A percentile compares a stretch with the other conserved stretches of the same genome.
phyloP scores from a whole-genome alignment of 2,797 vertebrate species.

The Anisognathus igniventris region DNA sequence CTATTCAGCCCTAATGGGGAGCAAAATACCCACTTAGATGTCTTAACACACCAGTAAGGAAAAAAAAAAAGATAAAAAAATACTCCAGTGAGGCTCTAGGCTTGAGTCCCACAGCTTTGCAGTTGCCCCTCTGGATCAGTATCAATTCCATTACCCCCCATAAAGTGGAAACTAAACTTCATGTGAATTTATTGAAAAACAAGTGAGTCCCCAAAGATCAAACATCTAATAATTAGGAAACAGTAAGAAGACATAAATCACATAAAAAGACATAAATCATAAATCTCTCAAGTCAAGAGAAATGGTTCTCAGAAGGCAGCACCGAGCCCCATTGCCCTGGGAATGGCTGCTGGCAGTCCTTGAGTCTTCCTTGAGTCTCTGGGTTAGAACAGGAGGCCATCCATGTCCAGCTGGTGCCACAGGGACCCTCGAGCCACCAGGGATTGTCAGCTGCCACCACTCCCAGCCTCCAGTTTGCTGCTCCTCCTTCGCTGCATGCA shows the following conservation, averaged over 20 bases:
- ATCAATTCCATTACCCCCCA: background rate
- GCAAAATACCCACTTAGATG: background rate
- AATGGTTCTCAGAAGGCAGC: background rate
- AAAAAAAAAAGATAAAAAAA: background rate
- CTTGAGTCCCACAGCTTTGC: background rate
- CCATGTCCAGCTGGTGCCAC: background rate
- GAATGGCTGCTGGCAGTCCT: background rate
- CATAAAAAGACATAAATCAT: background rate
- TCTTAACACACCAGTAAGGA: background rate
- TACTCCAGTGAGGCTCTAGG: background rate
- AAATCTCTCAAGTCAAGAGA: background rate
- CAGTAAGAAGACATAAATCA: background rate
- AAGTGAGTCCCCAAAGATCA: background rate
- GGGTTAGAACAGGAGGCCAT: background rate
- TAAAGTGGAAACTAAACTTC: background rate
- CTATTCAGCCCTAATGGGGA: background rate
- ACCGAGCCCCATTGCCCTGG: accelerated
- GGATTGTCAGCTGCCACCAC: background rate
- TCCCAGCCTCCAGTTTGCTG: background rate
- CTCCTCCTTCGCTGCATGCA: background rate
- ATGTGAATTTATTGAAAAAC: background rate
- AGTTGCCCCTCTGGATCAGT: background rate
- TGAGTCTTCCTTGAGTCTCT: accelerated
- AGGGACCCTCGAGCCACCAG: accelerated
- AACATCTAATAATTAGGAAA: background rate